phyloP scores from a whole-genome alignment of 2,888 invertebrate genomes.

The Andrena minutula region DNA sequence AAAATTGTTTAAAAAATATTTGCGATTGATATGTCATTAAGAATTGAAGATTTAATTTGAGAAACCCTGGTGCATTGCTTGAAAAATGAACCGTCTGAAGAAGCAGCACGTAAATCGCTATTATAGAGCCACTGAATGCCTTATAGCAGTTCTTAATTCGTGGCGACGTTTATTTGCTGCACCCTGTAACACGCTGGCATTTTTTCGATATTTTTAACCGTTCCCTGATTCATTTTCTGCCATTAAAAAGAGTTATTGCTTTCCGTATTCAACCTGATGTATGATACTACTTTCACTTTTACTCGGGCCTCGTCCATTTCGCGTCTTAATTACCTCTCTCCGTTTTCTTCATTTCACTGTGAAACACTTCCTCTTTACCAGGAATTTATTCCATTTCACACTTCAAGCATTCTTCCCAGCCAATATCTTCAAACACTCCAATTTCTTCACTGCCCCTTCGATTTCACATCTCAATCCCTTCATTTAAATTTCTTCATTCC shows the following conservation, averaged over 20 bases:
- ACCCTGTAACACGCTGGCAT: background rate
- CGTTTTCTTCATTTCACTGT: background rate
- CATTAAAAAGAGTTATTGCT: slow-evolving; percentile 41
- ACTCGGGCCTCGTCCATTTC: background rate
- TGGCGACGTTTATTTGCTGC: slow-evolving; percentile 33
- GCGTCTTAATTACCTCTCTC: background rate
- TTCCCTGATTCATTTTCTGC: slow-evolving; percentile 36
- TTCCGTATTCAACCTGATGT: background rate
- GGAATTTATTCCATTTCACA: too few species aligned
- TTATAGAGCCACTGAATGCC: slow-evolving; percentile 35
- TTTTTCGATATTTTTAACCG: slow-evolving; percentile 34
- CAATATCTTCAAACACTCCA: too few species aligned
- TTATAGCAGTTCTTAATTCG: slow-evolving; percentile 41
- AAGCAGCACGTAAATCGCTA: slow-evolving; percentile 31
- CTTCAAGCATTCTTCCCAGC: too few species aligned
- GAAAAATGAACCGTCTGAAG: slow-evolving; percentile 30
- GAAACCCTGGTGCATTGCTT: slow-evolving; percentile 14
- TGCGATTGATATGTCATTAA: background rate
- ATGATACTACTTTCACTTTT: background rate
- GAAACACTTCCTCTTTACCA: background rate
- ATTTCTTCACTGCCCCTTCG: too few species aligned
- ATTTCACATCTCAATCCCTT: too few species aligned
- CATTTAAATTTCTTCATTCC: too few species aligned
- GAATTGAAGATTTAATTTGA: slow-evolving; percentile 1
- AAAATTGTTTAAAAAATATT: background rate